Evolutionary conservation across 2,113 vertebrate genomes (phyloP).

Genomic region (Microtus ochrogaster): DNA sequence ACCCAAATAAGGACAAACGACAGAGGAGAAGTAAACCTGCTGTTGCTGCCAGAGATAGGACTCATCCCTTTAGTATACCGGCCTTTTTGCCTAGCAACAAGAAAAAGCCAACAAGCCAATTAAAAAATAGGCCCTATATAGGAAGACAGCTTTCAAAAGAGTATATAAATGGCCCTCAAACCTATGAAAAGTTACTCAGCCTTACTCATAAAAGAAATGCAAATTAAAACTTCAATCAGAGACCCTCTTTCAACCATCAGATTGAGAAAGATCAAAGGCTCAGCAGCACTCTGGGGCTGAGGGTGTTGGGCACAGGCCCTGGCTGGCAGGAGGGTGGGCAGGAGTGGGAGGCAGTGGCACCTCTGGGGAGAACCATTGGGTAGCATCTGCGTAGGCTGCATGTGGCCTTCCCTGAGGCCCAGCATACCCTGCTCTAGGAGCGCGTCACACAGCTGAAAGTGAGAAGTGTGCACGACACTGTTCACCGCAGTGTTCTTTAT

Average conservation of each 20-base stretch:
- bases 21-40: background rate
- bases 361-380: background rate
- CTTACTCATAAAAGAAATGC: conserved; percentile 60
- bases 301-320: background rate
- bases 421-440: background rate
- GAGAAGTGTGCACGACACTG: rapidly evolving
- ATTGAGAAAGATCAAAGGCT: conserved; percentile 17
- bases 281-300: background rate
- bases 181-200: conserved; percentile 21
- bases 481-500: background rate
- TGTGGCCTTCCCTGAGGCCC: background rate
- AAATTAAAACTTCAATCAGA: conserved; percentile 63
- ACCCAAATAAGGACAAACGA: background rate
- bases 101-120: background rate
- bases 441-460: rapidly evolving
- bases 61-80: background rate
- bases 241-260: conserved; percentile 31
- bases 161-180: conserved; percentile 31
- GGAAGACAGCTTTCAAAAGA: conserved; percentile 46
- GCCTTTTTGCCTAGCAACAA: background rate
- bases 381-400: background rate
- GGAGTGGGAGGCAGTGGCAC: background rate
- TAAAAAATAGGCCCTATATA: background rate
- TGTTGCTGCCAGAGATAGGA: background rate
- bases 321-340: background rate